A percentile compares a stretch with the other conserved stretches of the same genome.
These are phyloP conservation scores for Drosophila auraria DNA, from an alignment of 1,140 invertebrate genomes.

Conservation along the genomic window DNA sequence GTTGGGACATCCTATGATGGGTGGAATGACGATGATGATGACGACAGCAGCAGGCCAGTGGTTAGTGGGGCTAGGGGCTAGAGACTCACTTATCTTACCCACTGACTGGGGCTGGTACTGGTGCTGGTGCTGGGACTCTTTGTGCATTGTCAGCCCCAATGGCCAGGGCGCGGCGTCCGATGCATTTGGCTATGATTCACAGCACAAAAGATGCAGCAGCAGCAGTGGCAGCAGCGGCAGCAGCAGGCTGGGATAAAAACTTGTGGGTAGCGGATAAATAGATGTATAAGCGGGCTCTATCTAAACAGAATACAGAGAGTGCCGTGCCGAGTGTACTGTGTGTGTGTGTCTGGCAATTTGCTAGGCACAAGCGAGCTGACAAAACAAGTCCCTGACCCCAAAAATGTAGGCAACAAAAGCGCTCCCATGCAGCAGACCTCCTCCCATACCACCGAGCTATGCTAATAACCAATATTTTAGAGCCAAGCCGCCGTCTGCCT, in stretches of 20 bases:
- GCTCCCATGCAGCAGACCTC: neutral
- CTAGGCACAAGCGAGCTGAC: constrained; percentile 57
- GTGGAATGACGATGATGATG: constrained; percentile 15
- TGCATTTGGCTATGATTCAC: constrained; percentile 79
- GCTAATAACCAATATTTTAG: constrained; percentile 81
- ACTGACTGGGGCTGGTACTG: neutral
- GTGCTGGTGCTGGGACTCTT: constrained; percentile 15
- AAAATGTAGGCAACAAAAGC: constrained; percentile 77
- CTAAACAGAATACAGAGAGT: constrained; percentile 21
- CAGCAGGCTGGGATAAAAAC: constrained; percentile 33
- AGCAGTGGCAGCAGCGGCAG: constrained; percentile 4
- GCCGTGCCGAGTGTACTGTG: neutral
- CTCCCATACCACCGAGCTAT: constrained; percentile 39
- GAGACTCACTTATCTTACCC: no score
- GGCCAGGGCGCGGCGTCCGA: constrained; percentile 47
- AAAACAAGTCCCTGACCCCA: constrained; percentile 82
- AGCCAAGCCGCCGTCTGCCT: constrained; percentile 62
- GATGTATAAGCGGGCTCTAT: constrained; percentile 66
- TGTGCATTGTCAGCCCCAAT: constrained; percentile 66
- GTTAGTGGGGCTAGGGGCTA: no score
- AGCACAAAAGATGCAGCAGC: constrained; percentile 70
- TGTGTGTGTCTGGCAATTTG: constrained; percentile 54
- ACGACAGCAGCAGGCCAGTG: constrained; percentile 14
- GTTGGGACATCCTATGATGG: constrained; percentile 14
- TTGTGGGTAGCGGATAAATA: constrained; percentile 70